phyloP scores from a whole-genome alignment of 2,797 vertebrate genomes.

The Kryptolebias ocellatus region DNA sequence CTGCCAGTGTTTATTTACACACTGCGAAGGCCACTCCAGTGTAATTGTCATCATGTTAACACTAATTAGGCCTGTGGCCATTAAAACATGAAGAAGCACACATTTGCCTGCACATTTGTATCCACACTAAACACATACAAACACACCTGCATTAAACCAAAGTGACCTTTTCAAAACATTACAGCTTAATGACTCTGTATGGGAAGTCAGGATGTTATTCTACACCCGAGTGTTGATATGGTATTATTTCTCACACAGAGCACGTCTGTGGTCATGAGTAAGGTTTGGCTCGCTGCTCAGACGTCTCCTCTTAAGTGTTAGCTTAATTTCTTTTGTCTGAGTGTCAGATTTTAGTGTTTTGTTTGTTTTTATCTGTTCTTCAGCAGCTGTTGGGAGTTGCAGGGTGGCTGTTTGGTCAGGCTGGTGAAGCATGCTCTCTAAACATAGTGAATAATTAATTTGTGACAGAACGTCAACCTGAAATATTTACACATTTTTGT shows the following conservation, averaged over 20 bases:
- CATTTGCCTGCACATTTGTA: slow-evolving; percentile 16
- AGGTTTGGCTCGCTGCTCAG: not conserved
- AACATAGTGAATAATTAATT: slow-evolving; percentile 58
- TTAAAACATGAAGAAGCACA: slow-evolving; percentile 46
- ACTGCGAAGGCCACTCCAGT: slow-evolving; percentile 47
- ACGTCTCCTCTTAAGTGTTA: not conserved
- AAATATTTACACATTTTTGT: slow-evolving; percentile 46
- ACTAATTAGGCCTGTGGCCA: slow-evolving; percentile 57
- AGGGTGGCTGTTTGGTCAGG: not conserved
- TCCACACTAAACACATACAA: slow-evolving; percentile 12
- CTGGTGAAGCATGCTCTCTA: slow-evolving; percentile 8
- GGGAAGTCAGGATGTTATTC: slow-evolving; percentile 23
- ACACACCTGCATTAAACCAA: slow-evolving; percentile 54
- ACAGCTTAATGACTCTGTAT: slow-evolving; percentile 46
- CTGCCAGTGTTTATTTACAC: slow-evolving; percentile 52
- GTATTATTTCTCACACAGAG: slow-evolving; percentile 13
- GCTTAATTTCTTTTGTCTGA: not conserved
- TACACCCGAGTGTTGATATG: slow-evolving; percentile 20
- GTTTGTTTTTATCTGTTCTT: slow-evolving; percentile 16
- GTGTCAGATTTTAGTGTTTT: slow-evolving; percentile 5
- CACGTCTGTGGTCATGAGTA: slow-evolving; percentile 1
- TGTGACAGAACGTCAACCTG: slow-evolving; percentile 21
- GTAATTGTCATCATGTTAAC: slow-evolving; percentile 66
- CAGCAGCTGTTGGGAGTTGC: slow-evolving; percentile 9
- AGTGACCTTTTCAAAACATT: slow-evolving; percentile 64